Evolutionary conservation across 2,797 vertebrate species (phyloP), one percentile per base, ranked within the genome.

Genomic region (Scomberomorus guttatus): DNA sequence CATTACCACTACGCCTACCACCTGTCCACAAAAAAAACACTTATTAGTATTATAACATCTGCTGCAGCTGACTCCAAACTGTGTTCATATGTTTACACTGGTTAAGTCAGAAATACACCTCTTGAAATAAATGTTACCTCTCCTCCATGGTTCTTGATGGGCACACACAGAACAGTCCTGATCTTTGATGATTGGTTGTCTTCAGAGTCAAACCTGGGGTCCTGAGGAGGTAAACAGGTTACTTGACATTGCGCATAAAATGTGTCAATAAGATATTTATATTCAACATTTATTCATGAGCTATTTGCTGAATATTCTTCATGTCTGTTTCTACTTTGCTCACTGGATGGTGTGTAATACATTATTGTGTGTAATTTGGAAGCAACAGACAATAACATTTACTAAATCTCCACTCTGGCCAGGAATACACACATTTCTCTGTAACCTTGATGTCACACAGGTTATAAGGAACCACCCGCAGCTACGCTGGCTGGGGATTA

Each of bases 1-100:
- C 65, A 96, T 95, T 85, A 96, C 94, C 77, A 96, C 96, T 11
- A 97, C 96, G 24, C 97, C 97, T 56, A 97, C 94, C 39, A 97
- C 95, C 97, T 97, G 85, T 25, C 8, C 58, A 25, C 18, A 85
- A 83, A 80, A 34, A 74, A 11, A 58, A 65, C 18, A 48, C 37
- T 58, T 51, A 55, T 58, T 62, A 9, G 25, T 27, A 39, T 62
- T 48, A 22, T 3, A 58, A 72, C 4, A 10, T 52, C 27, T 51
- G 34, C 44, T 29, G 18, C 6, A 48, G 17, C 44, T 48, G 44
- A 48, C 17, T 18, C 44, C 14, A 50, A 8, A 50, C 24, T 61
- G 50, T 34, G n/a, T 27, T 15, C 12, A 17, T n/a, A 51, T 22
- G 22, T 46, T 68, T 25, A 34, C 0, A 11, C 27, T 18, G 6